Base-by-base conservation (phyloP, 2,113 vertebrate genomes). In the Pelecanoides urinatrix region DNA sequence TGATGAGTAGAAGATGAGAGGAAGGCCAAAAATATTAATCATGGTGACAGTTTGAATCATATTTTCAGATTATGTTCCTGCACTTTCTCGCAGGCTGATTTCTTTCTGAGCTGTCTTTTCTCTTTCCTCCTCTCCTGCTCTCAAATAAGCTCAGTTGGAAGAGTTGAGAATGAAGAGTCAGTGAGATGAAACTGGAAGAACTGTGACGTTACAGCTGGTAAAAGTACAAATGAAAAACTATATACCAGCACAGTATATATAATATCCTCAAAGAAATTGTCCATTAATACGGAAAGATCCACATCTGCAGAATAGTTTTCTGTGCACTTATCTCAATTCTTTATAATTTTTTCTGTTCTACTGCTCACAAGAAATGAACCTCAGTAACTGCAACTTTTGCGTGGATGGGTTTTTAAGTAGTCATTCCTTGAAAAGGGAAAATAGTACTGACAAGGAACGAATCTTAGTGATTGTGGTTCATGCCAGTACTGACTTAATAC, bases 1-100 rank as follows among this genome's bases (percentile, higher is more conserved):
- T 92, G 73, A 88, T 66, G 42, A 92, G 67, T 30, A 70, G 40
- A 79, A 88, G 76, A 94, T 83, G 75, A 86, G 47, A 75, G 13
- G 26, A 85, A 94, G 58, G 74, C 20, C 40, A 82, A 62, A 92
- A 95, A 58, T 91, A 95, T 95, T 95, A 96, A 95, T 97, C 89
- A 95, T 34, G 2, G 9, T 92, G 86, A 82, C 77, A 94, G 40
- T 62, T 78, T 84, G 53, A 84, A 87, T 80, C 65, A 50, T 63
- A 67, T 92, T 92, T 86, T 91, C 86, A 62, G 53, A 38, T 82
- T 66, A 73, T 15, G 18, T 84, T 87, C 21, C 77, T 95, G 66
- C 25, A 70, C 8, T 76, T 95, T 62, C 49, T 95, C 7, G 1
- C 49, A 30, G 45, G 34, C 32, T 87, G 49, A 73, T 94, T 94